These are phyloP conservation scores for Perdita meconis DNA, from an alignment of 2,888 invertebrate genomes.

Conservation along the genomic window DNA sequence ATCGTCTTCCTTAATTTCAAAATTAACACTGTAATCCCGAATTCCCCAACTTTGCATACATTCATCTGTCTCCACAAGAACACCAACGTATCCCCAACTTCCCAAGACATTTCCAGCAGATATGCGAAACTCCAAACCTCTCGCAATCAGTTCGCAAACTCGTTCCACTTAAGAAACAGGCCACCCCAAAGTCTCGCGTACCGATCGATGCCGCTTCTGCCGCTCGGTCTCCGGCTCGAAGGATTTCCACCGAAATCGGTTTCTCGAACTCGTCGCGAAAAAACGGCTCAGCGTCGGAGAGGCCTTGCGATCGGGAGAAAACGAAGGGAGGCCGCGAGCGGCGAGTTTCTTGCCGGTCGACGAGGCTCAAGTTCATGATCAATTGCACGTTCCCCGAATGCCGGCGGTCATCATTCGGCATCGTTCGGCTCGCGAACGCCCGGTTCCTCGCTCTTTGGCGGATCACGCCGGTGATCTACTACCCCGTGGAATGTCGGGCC, in stretches of 20 bases:
- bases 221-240: not conserved
- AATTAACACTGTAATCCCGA: too few species aligned
- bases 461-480: constrained; percentile 74
- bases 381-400: constrained; percentile 62
- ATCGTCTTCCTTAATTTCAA: too few species aligned
- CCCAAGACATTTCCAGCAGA: too few species aligned
- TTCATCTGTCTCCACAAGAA: too few species aligned
- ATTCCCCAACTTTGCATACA: too few species aligned
- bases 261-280: not conserved
- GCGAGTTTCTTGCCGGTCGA: constrained; percentile 10
- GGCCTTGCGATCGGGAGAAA: not conserved
- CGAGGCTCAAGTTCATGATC: constrained; percentile 56
- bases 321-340: not conserved
- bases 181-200: not conserved
- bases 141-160: not conserved
- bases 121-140: too few species aligned
- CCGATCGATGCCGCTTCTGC: not conserved
- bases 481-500: constrained; percentile 75
- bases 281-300: not conserved
- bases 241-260: not conserved
- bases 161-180: not conserved
- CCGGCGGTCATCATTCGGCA: constrained; percentile 61
- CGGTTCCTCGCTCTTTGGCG: constrained; percentile 57
- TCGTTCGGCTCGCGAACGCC: constrained; percentile 37
- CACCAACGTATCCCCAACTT: too few species aligned